Evolutionary conservation across 2,888 invertebrate species (phyloP), one percentile per base, ranked within the genome.

Genomic region (Acrobasis repandana): DNA sequence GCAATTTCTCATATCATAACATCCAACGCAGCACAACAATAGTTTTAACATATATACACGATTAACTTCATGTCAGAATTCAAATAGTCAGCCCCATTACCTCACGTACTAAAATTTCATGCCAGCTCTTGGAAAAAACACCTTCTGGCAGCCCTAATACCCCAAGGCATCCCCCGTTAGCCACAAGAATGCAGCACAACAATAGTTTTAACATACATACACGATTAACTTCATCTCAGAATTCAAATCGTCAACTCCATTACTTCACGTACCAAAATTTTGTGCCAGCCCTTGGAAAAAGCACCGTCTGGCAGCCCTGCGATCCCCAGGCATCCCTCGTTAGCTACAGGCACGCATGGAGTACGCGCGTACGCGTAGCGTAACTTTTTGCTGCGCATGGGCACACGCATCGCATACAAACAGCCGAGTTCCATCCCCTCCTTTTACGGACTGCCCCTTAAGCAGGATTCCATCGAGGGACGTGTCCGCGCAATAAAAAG

Each of bases 401-500:
- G 76, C 72, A 82, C 82, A 75, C 75, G 78, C 65, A 66, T 67
- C 76, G 86, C 82, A 88, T 88, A 86, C 82, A 78, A 88, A 88
- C 80, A 75, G 75, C 75, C 81, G 85, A 81, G 83, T 84, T 86
- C 46, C 51, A 52, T 82, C 87, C 87, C 85, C 79, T 65, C 91
- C 90, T 73, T 90, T 80, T 88, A 90, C 65, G 90, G 90, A 58
- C 67, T 71, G 82, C 76, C 81, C 84, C 85, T 85, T 84, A 82
- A 77, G 82, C 85, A 76, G 85, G 90, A 91, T 91, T 89, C 90
- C 88, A 70, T 71, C 70, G 70, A 72, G 76, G 83, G 80, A 86
- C 89, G 87, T 86, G 88, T 83, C 82, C 79, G 77, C 79, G 75
- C 77, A 78, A 83, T 85, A 88, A 86, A 84, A 89, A 88, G 84